A percentile compares a stretch with the other conserved stretches of the same genome.
These are phyloP conservation scores for Tenthredo scrophulariae DNA, from an alignment of 2,888 invertebrate genomes.

Conservation along the genomic window DNA sequence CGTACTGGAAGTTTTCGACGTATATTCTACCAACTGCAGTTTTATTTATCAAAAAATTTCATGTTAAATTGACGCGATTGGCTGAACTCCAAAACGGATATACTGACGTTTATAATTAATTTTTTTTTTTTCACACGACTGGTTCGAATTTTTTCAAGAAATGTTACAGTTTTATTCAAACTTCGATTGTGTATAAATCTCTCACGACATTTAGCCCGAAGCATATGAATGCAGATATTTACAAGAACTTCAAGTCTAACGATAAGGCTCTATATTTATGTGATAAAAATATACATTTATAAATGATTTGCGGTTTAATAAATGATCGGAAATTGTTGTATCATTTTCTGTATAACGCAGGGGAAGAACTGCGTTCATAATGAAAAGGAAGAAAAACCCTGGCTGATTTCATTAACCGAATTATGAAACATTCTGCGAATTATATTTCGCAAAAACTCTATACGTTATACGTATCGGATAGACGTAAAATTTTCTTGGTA, in stretches of 20 bases:
- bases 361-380: not conserved
- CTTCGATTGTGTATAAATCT: not conserved
- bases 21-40: not conserved
- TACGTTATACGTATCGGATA: not conserved
- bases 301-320: not conserved
- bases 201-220: slow-evolving; percentile 19
- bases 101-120: not conserved
- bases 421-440: not conserved
- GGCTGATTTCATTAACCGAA: not conserved
- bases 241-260: not conserved
- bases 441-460: not conserved
- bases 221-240: not conserved
- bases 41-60: not conserved
- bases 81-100: slow-evolving; percentile 24
- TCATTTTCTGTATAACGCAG: not conserved
- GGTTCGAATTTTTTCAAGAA: not conserved
- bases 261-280: not conserved
- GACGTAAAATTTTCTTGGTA: not conserved
- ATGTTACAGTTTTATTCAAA: not conserved
- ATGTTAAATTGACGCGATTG: slow-evolving; percentile 9
- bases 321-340: not conserved
- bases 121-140: not conserved
- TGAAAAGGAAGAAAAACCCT: not conserved
- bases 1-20: not conserved
- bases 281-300: not conserved